Percentiles rank a stretch among this genome's conserved stretches.
Evolutionary conservation across 2,797 vertebrate genomes (phyloP).

Genomic region (Melanotaenia trifasciata): DNA sequence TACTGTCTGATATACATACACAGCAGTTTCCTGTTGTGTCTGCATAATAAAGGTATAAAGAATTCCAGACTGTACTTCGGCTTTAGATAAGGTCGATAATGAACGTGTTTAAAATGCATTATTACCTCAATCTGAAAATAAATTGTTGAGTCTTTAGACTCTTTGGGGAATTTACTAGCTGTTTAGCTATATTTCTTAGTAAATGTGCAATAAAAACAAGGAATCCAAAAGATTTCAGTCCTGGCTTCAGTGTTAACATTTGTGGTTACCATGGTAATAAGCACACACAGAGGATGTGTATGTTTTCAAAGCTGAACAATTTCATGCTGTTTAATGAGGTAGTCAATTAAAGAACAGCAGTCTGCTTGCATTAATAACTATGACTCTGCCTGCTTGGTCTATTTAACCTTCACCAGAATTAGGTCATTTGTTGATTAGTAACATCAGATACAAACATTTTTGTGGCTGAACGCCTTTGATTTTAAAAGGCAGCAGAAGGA

Average conservation of each 20-base stretch:
- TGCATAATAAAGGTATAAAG: constrained; percentile 36
- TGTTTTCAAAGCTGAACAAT: constrained; percentile 2
- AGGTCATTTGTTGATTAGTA: background rate
- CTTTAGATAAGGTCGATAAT: background rate
- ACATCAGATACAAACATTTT: background rate
- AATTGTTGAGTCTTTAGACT: background rate
- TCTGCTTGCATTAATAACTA: background rate
- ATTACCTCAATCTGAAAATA: background rate
- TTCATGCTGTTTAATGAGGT: constrained; percentile 1
- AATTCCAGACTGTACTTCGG: background rate
- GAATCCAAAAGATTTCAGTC: background rate
- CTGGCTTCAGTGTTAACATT: background rate
- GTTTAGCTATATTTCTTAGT: background rate
- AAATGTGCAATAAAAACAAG: background rate
- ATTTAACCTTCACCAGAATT: constrained; percentile 5
- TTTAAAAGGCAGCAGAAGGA: background rate
- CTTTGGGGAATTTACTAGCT: background rate
- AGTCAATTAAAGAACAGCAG: background rate
- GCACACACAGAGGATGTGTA: too few species aligned
- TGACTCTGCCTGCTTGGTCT: background rate
- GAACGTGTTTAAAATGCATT: background rate
- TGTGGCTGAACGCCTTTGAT: background rate
- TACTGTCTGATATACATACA: constrained; percentile 42
- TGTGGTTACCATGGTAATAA: background rate
- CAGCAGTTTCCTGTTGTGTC: constrained; percentile 22